Percentiles rank a stretch among this genome's conserved stretches.
phyloP scores from a whole-genome alignment of 1,140 invertebrate genomes.

The Prorops nasuta region DNA sequence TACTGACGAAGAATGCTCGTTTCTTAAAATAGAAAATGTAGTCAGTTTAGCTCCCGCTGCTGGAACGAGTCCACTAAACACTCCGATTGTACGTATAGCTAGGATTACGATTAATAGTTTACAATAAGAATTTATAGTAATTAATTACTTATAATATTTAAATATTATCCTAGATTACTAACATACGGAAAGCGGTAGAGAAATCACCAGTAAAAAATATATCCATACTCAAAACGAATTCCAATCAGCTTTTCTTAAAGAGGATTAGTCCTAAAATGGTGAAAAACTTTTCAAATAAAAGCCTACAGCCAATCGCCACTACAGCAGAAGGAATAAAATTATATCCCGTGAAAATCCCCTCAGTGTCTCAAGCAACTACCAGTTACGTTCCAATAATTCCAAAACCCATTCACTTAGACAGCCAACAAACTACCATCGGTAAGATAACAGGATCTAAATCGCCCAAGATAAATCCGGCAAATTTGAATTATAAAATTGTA shows the following conservation, averaged over 20 bases:
- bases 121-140: not conserved
- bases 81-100: constrained; percentile 23
- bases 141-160: not conserved
- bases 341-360: constrained; percentile 25
- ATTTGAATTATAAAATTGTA: constrained; percentile 30
- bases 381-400: constrained; percentile 15
- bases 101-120: no score
- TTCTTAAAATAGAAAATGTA: constrained; percentile 49
- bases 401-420: constrained; percentile 13
- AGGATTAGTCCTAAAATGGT: constrained; percentile 17
- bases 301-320: constrained; percentile 15
- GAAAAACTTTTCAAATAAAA: constrained; percentile 5
- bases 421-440: constrained; percentile 3
- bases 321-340: constrained; percentile 33
- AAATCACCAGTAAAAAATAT: constrained; percentile 27
- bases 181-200: constrained; percentile 44
- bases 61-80: constrained; percentile 16
- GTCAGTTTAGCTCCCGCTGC: constrained; percentile 42
- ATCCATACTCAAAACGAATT: constrained; percentile 36
- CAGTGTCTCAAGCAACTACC: constrained; percentile 1
- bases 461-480: not conserved
- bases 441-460: not conserved
- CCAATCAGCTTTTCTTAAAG: constrained; percentile 42
- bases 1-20: constrained; percentile 35
- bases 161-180: constrained; percentile 29